Base-by-base conservation (phyloP, 1,140 invertebrate species). In the Chelonus insularis region DNA sequence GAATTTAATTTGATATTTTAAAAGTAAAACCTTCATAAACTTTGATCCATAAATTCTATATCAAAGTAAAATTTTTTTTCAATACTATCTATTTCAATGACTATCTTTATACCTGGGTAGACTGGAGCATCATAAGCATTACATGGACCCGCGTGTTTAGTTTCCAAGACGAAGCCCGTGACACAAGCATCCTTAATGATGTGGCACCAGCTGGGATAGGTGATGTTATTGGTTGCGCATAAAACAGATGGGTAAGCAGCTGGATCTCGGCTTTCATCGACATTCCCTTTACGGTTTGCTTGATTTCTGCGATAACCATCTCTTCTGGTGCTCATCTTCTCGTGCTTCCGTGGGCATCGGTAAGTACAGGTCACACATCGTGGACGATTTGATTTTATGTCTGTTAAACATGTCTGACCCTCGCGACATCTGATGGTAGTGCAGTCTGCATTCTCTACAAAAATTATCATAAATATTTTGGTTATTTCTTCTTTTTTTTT, bases 161-260 rank as follows among this genome's bases (percentile, higher is more conserved):
- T 89, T 66, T 93, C 90, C 52, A 94, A 87, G 59, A 91, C 87
- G 62, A 86, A 86, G 23, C 91, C 90, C n/a, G 86, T 91, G 65
- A 83, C 84, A 76, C 94, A 97, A 0, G 93, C 87, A 66, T 91
- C 90, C 68, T 90, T 86, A 69, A 91, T 87, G 86, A 96, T 90
- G 65, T 94, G 88, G 80, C 94, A 96, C 89, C 91, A 94, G 39
- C 91, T 93, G 20, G 85, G 82, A 78, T 96, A 96, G 1, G 92
- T 94, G 65, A 85, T 85, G 67, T 91, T 89, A 78, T 96, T 93
- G 48, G 85, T 86, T 51, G 91, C 93, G 82, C 94, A 96, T 41
- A 96, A 76, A 18, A 82, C 80, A 9, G 74, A 74, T 5, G 71
- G 74, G 43, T 72, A 68, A n/a, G 12, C 41, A 16, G 68, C 72